Evolutionary conservation across 1,140 invertebrate species (phyloP).

Genomic region (Bradysia coprophila): DNA sequence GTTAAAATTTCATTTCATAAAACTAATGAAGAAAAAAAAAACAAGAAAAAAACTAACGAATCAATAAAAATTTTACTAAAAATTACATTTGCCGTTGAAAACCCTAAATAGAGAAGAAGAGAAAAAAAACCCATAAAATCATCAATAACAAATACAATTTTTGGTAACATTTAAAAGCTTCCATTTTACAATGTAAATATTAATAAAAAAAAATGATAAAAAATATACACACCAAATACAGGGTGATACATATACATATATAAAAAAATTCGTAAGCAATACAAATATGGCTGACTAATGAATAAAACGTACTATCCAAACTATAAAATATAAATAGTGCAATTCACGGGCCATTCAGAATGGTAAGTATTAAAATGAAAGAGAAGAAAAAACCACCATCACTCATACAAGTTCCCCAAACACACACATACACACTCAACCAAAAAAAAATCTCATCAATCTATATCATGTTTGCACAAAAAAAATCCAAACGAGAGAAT

Average conservation of each 20-base stretch:
- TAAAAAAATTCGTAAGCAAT: not conserved
- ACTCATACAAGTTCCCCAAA: too few relatives aligned
- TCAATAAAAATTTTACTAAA: not conserved
- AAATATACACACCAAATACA: not conserved
- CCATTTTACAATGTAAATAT: not conserved
- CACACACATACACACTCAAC: too few relatives aligned
- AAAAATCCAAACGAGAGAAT: too few relatives aligned
- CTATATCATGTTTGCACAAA: too few relatives aligned
- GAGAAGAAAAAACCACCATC: too few relatives aligned
- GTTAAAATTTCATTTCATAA: not conserved
- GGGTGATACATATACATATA: not conserved
- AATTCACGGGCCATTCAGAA: too few relatives aligned
- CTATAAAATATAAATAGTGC: slow-evolving; percentile 1
- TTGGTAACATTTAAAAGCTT: not conserved
- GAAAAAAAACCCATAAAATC: not conserved
- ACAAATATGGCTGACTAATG: not conserved
- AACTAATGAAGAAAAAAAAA: not conserved
- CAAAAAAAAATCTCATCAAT: too few relatives aligned
- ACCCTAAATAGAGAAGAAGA: too few relatives aligned
- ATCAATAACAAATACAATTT: not conserved
- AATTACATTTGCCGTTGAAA: not conserved
- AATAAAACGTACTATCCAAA: not conserved
- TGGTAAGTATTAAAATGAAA: too few relatives aligned
- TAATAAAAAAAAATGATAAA: not conserved
- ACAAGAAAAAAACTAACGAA: not conserved